phyloP scores from a whole-genome alignment of 2,888 invertebrate genomes.

The Mimachlamys varia region DNA sequence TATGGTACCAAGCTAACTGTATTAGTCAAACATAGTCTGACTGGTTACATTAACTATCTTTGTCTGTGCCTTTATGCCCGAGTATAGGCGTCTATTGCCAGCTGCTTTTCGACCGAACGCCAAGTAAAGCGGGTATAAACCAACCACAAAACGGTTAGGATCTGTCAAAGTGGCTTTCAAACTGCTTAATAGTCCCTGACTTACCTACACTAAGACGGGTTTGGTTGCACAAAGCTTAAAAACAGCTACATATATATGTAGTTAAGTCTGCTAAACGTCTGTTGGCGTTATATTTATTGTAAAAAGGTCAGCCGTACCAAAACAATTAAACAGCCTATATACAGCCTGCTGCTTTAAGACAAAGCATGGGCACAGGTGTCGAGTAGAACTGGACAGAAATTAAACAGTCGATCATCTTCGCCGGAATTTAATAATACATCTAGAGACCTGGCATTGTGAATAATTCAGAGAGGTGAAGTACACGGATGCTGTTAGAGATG shows the following conservation, averaged over 20 bases:
- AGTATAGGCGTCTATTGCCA: not conserved
- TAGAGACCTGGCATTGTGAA: not conserved
- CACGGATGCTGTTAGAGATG: not conserved
- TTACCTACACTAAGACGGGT: not conserved
- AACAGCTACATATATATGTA: too few relatives aligned
- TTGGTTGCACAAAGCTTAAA: not conserved
- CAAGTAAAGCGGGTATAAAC: not conserved
- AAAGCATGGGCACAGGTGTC: not conserved
- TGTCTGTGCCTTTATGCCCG: not conserved
- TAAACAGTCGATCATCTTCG: not conserved
- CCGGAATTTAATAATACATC: slow-evolving; percentile 7
- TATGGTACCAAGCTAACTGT: not conserved
- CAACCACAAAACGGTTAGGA: not conserved
- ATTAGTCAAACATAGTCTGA: not conserved
- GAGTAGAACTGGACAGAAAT: not conserved
- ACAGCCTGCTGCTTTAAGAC: not conserved
- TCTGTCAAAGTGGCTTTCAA: not conserved
- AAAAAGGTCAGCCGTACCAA: not conserved
- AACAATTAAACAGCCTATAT: too few relatives aligned
- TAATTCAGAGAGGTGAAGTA: not conserved
- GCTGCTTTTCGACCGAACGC: not conserved
- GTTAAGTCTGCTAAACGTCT: not conserved
- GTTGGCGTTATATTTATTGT: not conserved
- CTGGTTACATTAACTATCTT: not conserved
- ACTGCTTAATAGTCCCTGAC: not conserved